phyloP scores from a whole-genome alignment of 2,113 vertebrate genomes.

The Puntigrus tetrazona region DNA sequence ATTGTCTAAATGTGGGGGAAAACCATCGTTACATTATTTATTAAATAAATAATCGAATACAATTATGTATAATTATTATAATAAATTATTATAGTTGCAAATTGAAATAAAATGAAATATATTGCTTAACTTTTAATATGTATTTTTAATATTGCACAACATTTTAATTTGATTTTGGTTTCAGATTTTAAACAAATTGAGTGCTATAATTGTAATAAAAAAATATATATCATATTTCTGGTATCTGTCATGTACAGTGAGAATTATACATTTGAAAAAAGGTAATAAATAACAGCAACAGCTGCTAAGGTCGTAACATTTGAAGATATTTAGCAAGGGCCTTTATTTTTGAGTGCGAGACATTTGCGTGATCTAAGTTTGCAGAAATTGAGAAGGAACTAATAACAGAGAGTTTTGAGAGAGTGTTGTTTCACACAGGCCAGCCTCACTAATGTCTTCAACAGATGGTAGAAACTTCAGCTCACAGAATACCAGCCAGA shows the following conservation, averaged over 20 bases:
- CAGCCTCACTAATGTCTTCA: constrained; percentile 1
- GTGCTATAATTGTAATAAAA: neutral
- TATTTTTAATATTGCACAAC: too few species aligned
- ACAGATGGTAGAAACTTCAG: constrained; percentile 38
- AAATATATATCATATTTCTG: neutral
- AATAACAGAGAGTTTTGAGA: neutral
- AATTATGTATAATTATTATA: neutral
- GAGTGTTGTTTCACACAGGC: neutral
- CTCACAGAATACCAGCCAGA: constrained; percentile 17
- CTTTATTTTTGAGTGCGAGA: neutral
- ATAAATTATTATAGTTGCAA: neutral
- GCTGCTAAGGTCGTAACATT: neutral
- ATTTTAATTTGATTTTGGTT: neutral
- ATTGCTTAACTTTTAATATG: neutral
- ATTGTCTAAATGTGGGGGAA: neutral
- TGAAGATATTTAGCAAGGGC: neutral
- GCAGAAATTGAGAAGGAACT: neutral
- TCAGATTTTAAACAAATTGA: neutral
- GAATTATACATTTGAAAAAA: neutral
- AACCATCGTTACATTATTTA: neutral
- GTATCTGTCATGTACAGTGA: neutral
- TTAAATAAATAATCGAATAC: neutral
- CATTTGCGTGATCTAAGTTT: neutral
- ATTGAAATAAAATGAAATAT: neutral
- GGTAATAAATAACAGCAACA: neutral